Evolutionary conservation across 2,888 invertebrate genomes (phyloP), one percentile per base, ranked within the genome.

Genomic region (Cactoblastis cactorum): DNA sequence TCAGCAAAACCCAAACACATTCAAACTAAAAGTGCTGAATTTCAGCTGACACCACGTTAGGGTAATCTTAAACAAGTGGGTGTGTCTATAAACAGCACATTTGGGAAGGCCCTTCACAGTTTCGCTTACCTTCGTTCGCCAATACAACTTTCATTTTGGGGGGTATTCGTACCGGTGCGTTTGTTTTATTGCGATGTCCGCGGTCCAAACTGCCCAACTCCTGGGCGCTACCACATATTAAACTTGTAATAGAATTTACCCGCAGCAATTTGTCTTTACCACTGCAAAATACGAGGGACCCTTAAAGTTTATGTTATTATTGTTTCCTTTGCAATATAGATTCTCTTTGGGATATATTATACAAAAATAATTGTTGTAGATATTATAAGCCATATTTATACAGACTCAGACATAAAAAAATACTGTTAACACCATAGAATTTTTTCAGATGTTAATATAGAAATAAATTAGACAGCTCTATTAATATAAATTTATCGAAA

Each of bases 171-270:
- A 68, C 72, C 67, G 55, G 51, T 57, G 59, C 63, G 73, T 74
- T 71, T 71, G 69, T 77, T 76, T 77, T 75, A 76, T 72, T 72
- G 71, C 64, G 67, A 69, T 67, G 65, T 63, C 65, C 65, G 61
- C 56, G 67, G 60, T 56, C 59, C 59, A 69, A 72, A 74, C 70
- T 67, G 61, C 63, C 70, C 62, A 74, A 68, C 70, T 67, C 63
- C 59, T 18, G 17, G 57, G 58, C 51, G 55, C 53, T 48, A 52
- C 60, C 56, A 53, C 61, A 62, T 58, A 63, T 69, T 64, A 61
- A 58, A 63, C 62, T 60, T 55, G 62, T 63, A 67, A 67, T 69
- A 67, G 70, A 71, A 71, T 69, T 66, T 65, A 60, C 62, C 55
- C 53, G 54, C 54, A 56, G 54, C 55, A 54, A 60, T 60, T 55